Evolutionary conservation across 2,888 invertebrate genomes (phyloP), one percentile per base, ranked within the genome.

Genomic region (Dynastes maya): DNA sequence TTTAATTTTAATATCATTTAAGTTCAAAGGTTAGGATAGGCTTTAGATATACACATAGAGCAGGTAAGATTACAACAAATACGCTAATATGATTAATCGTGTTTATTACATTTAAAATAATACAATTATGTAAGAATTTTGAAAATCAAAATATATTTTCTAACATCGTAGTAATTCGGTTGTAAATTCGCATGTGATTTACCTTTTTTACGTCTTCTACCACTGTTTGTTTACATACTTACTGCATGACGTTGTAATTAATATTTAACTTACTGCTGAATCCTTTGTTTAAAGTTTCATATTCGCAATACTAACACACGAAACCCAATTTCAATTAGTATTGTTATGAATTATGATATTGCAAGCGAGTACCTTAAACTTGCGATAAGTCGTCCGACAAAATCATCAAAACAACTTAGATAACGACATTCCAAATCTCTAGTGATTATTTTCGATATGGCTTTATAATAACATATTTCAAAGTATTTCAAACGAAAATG

Each of bases 401-500:
- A 61, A 72, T 40, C 40, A 63, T 63, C 72, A 45, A 61, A 74
- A n/a, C 16, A 40, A 58, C 16, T 40, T 27, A 74, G 61, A 74
- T 74, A 61, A 74, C 61, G 27, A 37, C 61, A 61, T 74, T 74
- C 72, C 72, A 49, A 58, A 45, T 61, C 40, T 27, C 8, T 74
- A 74, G 45, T 74, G 45, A 22, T 13, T 22, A 37, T 65, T n/a
- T 13, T 67, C 55, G 45, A 61, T 74, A 61, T 74, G 72, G 29
- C 27, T 74, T 32, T 53, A 8, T 58, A 22, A 58, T 22, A 58
- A 58, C 5, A 37, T 49, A 74, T 74, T 58, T 40, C 45, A 61
- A n/a, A 45, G 2, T 58, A 76, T 22, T 55, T 8, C 32, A 37
- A 11, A 13, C 49, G 13, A 53, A 77, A 78, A 78, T 78, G 78